Base-by-base conservation (phyloP, 2,888 invertebrate genomes). In the Drosophila hawaiiensis region DNA sequence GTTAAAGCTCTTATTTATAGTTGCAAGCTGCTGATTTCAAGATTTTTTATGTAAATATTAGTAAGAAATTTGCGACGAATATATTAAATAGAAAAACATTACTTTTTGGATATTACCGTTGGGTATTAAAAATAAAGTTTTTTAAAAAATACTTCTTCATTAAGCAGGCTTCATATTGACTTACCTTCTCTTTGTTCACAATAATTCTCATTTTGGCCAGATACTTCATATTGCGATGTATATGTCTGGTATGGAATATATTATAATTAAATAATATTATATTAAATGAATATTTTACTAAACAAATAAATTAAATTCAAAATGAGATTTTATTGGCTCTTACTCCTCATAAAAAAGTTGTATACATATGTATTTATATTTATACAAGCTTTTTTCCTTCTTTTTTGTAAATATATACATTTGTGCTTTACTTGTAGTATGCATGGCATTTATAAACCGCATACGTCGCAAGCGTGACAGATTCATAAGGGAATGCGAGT, bases 381-480 rank as follows among this genome's bases (percentile, higher is more conserved):
- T 52, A 12, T 52, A 29, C 52, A 47, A 16, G 1, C 1, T 16
- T 47, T 16, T 47, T 19, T 6, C 10, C n/a, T 1, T 4, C 16
- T 25, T 47, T 10, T 3, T 19, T 29, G 12, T 29, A n/a, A 28
- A 52, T 29, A 52, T 52, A 3, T 52, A 52, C 47, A 47, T 25
- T 47, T 52, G 12, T n/a, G 29, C 25, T 25, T 28, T 6, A 22
- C 54, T 25, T 47, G 47, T 25, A 25, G 25, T 25, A 25, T 47
- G 25, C 25, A 47, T 41, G 29, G 12, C 56, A 58, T 58, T 43
- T 58, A 31, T 58, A 43, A 31, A n/a, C 58, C 43, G 16, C 58
- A 58, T 22, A 43, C n/a, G 43, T 58, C 39, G 43, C 43, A 22
- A 43, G 9, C 14, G 31, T 41, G 55, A 39, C 35, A 35, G 25